Evolutionary conservation across 2,888 invertebrate species (phyloP).

Genomic region (Merodon equestris): DNA sequence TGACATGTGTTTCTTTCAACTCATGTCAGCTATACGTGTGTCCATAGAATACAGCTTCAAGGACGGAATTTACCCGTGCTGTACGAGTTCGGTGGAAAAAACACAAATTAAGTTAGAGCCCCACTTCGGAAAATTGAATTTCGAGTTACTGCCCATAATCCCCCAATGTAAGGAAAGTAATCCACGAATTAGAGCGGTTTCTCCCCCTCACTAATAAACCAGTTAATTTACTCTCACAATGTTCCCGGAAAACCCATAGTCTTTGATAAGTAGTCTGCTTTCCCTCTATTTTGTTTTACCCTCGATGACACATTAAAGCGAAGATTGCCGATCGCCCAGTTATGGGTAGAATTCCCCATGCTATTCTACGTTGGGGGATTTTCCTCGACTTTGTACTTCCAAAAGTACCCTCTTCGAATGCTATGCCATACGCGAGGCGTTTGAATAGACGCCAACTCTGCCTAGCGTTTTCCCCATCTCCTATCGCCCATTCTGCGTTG

Average conservation of each 20-base stretch:
- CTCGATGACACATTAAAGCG: constrained; percentile 54
- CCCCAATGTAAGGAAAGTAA: constrained; percentile 26
- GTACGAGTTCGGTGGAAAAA: too few relatives aligned
- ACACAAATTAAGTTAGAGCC: too few relatives aligned
- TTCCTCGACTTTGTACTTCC: constrained; percentile 36
- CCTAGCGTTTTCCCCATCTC: too few relatives aligned
- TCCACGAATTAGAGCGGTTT: constrained; percentile 42
- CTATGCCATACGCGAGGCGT: neutral
- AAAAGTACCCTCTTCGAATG: neutral
- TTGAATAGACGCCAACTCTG: too few relatives aligned
- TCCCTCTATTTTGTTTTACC: constrained; percentile 24
- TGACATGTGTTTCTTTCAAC: neutral
- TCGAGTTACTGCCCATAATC: constrained; percentile 13
- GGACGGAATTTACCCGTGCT: too few relatives aligned
- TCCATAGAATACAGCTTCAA: too few relatives aligned
- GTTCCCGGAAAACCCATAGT: constrained; percentile 32
- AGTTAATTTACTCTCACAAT: constrained; percentile 51
- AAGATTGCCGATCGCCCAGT: constrained; percentile 35
- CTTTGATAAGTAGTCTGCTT: constrained; percentile 53
- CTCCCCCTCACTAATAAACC: constrained; percentile 46
- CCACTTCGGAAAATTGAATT: too few relatives aligned
- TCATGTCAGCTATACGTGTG: too few relatives aligned
- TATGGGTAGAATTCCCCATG: constrained; percentile 16
- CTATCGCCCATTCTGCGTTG: constrained; percentile 5
- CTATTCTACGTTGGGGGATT: neutral